A percentile compares a stretch with the other conserved stretches of the same genome.
Conservation (phyloP, 2,113 vertebrate genomes). For the Prionailurus bengalensis region DNA sequence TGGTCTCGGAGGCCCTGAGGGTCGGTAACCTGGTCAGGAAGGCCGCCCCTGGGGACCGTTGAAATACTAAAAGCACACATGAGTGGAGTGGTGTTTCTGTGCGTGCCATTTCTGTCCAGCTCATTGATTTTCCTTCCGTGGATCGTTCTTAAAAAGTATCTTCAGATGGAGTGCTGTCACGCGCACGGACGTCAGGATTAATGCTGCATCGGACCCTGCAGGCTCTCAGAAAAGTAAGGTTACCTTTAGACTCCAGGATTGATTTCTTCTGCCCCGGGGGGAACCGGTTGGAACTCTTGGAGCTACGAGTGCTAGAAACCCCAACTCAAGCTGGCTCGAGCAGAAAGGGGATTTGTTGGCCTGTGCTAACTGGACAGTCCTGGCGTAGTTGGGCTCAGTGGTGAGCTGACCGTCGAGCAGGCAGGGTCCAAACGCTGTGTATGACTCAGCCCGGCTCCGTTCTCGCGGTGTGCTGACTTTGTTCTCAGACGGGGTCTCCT, state of each 20-base stretch:
- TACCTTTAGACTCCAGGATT: background rate
- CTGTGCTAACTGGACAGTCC: background rate
- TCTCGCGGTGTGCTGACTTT: background rate
- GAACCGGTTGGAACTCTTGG: background rate
- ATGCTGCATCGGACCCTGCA: background rate
- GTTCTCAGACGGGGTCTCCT: background rate
- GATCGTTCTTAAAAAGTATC: slow-evolving; percentile 49
- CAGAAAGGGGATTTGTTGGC: background rate
- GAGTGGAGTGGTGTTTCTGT: background rate
- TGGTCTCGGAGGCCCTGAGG: background rate
- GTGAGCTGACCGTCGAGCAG: background rate
- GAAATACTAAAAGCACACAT: background rate
- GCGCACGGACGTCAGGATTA: background rate
- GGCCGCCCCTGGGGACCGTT: background rate
- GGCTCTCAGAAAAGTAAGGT: background rate
- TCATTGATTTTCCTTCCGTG: background rate
- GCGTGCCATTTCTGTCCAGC: background rate
- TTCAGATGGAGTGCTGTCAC: background rate
- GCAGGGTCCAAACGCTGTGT: fast-evolving
- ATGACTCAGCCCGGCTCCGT: background rate
- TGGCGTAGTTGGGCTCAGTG: background rate
- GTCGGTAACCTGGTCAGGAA: background rate
- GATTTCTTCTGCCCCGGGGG: background rate
- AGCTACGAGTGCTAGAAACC: background rate
- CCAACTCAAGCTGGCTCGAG: background rate